Conservation (phyloP, 2,113 vertebrate genomes). For the Chaetura pelagica region DNA sequence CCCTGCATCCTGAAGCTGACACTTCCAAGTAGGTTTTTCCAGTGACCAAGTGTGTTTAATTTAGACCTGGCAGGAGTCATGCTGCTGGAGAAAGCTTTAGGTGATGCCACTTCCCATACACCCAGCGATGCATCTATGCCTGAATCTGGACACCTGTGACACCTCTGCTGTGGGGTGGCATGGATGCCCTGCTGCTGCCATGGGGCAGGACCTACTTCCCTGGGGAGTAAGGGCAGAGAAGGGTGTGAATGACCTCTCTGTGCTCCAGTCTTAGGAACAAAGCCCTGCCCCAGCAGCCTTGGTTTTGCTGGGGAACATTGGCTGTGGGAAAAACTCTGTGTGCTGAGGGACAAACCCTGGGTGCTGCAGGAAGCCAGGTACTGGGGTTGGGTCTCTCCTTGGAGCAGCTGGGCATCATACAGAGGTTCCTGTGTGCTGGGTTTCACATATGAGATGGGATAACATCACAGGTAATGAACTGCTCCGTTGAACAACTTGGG, state of each 20-base stretch:
- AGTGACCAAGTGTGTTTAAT: not conserved
- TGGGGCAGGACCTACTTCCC: accelerated
- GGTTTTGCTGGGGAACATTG: not conserved
- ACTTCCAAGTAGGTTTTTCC: not conserved
- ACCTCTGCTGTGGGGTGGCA: not conserved
- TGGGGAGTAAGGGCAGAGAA: not conserved
- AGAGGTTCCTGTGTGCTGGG: accelerated
- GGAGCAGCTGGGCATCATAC: not conserved
- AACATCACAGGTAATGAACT: not conserved
- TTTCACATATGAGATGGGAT: not conserved
- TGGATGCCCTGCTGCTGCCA: not conserved
- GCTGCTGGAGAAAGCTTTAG: not conserved
- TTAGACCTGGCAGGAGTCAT: not conserved
- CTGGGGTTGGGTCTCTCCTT: accelerated
- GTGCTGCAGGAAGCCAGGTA: not conserved
- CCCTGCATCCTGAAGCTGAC: not conserved
- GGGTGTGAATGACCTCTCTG: accelerated
- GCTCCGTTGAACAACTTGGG: accelerated
- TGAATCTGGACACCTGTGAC: not conserved
- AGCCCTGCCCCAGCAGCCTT: not conserved
- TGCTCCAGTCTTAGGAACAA: not conserved
- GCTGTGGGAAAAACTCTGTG: not conserved
- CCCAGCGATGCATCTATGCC: not conserved
- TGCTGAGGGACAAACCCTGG: too few species aligned
- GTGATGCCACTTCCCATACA: not conserved